Evolutionary conservation across 1,140 invertebrate genomes (phyloP), one percentile per base, ranked within the genome.

Genomic region (Steinernema khuongi): DNA sequence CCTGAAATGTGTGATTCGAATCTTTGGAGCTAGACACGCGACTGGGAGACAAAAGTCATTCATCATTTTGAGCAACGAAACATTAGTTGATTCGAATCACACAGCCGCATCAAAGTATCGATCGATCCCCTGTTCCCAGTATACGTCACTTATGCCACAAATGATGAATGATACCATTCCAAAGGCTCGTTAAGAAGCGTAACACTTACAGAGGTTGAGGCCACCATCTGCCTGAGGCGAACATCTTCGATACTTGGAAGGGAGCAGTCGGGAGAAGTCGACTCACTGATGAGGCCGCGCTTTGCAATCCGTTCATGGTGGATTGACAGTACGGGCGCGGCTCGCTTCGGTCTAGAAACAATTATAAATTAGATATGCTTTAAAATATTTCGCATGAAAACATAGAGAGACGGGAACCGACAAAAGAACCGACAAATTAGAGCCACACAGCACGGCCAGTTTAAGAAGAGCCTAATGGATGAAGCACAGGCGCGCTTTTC

Each of bases 151-250:
- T 18, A 28, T 1, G 14, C 29, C 18, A 73, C 1, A 60, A 31
- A 7, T 4, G 19, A 67, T 67, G 43, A 70, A 71, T 50, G 41
- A 71, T 1, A 29, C 7, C 29, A 1, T 74, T 26, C 17, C 31
- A 26, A 30, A 41, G 66, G n/a, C 19, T 29, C 18, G 67, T 28
- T 22, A 43, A 32, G 36, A 75, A 73, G 69, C 31, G 33, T 30
- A 29, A 60, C 17, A 74, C 75, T 77, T 44, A 77, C 75, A 66
- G 68, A 11, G 75, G 75, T 41, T 77, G 75, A 18, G 75, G 75
- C 44, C 70, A 77, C 75, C 75, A 77, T 43, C 75, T 66, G 28
- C 75, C 75, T 17, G 75, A 77, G 31, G 75, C 75, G 29, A 70
- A 72, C 29, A 67, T 71, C 28, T 72, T 72, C 1, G 44, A n/a